Evolutionary conservation across 1,140 invertebrate genomes (phyloP), one percentile per base, ranked within the genome.

Genomic region (Calliopsis andreniformis): DNA sequence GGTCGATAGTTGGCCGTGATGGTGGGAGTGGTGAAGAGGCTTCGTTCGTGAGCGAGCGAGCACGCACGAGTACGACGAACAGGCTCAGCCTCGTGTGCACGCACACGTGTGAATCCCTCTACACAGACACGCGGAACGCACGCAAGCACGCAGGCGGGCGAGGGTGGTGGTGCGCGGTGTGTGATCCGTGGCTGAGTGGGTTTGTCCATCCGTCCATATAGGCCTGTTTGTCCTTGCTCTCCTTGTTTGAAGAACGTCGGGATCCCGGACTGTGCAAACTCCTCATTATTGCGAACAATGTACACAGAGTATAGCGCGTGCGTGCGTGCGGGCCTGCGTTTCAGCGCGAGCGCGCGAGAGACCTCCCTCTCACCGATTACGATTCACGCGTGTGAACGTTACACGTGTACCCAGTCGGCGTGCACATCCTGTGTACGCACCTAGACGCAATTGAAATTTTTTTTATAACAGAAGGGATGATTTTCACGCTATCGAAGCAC

Each of bases 181-280:
- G 82, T 84, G 80, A 88, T 85, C 85, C 82, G 83, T 80, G 86
- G 83, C 86, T 78, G 75, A 82, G 83, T 79, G 76, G 89, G 87
- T 88, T 89, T 88, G 87, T 84, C 82, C 87, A 80, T 86, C 82
- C 86, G 80, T 89, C 85, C 86, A 87, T 83, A 84, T 84, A 86
- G 84, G 85, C 68, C 83, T 89, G 86, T 89, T 86, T 87, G 83
- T 86, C 78, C 71, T 87, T 86, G 84, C 87, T 86, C 80, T 85
- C 78, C 76, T 78, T 88, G 84, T 88, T 89, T 90, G 89, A 90
- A 89, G 89, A 90, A 90, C 89, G 87, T 87, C 86, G 86, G 86
- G 86, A 89, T 89, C 88, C 87, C 87, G 85, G 89, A 88, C 88
- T 89, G 87, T 89, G 89, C 88, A 90, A 90, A 89, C 89, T 89